Conservation (phyloP, 2,797 vertebrate genomes). For the Cossypha heuglini region DNA sequence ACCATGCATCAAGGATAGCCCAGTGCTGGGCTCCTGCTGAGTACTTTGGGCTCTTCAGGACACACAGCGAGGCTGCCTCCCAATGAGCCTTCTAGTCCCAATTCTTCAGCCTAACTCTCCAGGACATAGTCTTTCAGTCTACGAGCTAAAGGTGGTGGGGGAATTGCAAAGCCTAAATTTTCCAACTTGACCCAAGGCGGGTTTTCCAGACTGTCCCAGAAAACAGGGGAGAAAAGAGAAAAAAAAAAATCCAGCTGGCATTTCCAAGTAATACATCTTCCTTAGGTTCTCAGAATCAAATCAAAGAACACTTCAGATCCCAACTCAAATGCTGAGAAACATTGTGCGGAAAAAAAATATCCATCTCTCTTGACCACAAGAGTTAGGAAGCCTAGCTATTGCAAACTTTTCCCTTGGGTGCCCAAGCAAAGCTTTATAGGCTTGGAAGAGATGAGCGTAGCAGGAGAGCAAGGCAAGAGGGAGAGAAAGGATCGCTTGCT, state of each 20-base stretch:
- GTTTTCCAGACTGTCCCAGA: neutral
- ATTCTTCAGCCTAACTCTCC: neutral
- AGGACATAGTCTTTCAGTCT: neutral
- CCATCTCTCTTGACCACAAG: neutral
- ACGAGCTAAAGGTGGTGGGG: neutral
- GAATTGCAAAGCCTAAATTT: neutral
- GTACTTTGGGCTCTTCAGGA: neutral
- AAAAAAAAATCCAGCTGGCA: neutral
- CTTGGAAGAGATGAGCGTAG: constrained; percentile 1
- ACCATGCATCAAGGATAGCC: neutral
- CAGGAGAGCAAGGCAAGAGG: constrained; percentile 38
- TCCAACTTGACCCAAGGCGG: neutral
- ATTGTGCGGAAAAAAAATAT: neutral
- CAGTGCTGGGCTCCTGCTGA: neutral
- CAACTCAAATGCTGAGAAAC: neutral
- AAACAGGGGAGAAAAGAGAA: fast-evolving
- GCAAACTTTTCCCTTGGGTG: neutral
- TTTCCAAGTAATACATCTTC: neutral
- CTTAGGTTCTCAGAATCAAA: neutral
- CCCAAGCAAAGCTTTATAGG: neutral
- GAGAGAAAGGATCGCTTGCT: neutral
- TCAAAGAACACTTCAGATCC: neutral
- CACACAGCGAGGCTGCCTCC: neutral
- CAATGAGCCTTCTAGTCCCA: fast-evolving
- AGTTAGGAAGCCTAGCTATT: neutral